These are phyloP conservation scores for Blomia tropicalis DNA, from an alignment of 2,888 invertebrate genomes.

Conservation along the genomic window DNA sequence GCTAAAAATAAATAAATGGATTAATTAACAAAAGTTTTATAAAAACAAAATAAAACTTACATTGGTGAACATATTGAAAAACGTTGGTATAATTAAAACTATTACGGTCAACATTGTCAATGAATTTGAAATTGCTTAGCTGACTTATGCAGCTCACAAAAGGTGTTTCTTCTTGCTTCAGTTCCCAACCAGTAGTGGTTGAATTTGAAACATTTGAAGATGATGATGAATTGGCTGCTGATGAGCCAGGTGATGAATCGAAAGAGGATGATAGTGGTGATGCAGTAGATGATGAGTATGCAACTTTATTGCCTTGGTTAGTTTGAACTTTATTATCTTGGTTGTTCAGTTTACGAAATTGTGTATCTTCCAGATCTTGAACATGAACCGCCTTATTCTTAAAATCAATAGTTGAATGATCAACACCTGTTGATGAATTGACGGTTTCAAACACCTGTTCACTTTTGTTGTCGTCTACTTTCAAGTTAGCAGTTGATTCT, in stretches of 20 bases:
- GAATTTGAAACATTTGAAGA: not conserved
- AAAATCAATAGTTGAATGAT: not conserved
- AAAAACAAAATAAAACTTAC: not conserved
- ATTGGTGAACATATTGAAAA: not conserved
- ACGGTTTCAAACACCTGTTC: no score
- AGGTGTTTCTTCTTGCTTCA: not conserved
- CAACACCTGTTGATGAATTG: no score
- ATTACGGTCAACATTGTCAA: not conserved
- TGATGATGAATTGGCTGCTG: not conserved
- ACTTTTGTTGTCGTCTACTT: no score
- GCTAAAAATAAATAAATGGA: no score
- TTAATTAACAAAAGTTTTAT: no score
- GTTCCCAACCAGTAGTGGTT: not conserved
- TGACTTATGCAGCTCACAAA: not conserved
- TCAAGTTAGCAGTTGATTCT: no score
- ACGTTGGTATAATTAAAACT: not conserved
- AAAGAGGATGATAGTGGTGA: not conserved
- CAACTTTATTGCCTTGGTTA: not conserved
- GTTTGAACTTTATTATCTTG: not conserved
- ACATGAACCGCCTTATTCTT: constrained; percentile 1
- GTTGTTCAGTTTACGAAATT: not conserved
- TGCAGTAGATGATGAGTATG: not conserved
- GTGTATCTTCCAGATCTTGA: not conserved
- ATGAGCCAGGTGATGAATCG: not conserved
- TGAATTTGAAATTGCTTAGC: not conserved